Conservation (phyloP, 2,113 vertebrate genomes). For the Galemys pyrenaicus region DNA sequence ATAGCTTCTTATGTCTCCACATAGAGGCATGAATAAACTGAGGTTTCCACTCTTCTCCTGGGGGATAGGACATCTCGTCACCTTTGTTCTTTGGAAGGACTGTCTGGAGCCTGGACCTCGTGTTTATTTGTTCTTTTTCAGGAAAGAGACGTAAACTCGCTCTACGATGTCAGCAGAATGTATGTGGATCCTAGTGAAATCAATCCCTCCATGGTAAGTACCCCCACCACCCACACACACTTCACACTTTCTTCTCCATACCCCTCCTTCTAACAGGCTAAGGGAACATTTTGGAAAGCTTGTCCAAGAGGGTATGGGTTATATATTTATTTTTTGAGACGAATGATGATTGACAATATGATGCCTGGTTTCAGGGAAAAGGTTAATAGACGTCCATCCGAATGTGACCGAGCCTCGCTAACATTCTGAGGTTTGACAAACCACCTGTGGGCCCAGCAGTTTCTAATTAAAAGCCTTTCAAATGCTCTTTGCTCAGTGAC, state of each 20-base stretch:
- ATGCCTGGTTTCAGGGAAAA: neutral
- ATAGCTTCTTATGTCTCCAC: neutral
- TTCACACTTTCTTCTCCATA: neutral
- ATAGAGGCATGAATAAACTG: neutral
- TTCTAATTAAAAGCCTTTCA: conserved; percentile 60
- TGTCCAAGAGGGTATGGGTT: neutral
- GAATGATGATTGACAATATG: neutral
- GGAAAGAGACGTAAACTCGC: conserved; percentile 91
- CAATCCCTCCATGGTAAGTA: conserved; percentile 89
- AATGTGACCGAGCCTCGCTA: neutral
- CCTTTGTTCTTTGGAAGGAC: neutral
- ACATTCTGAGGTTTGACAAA: conserved; percentile 18
- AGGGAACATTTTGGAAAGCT: neutral
- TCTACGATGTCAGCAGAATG: conserved; percentile 92
- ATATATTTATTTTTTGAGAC: neutral
- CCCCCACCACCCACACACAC: no score
- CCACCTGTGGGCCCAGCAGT: conserved; percentile 44
- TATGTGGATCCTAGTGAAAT: conserved; percentile 97
- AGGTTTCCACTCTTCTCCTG: neutral
- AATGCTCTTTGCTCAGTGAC: neutral
- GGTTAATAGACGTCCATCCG: neutral
- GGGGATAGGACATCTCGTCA: no score
- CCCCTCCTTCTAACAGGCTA: neutral
- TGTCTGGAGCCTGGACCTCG: fast-evolving
- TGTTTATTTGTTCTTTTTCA: conserved; percentile 73